Conservation (phyloP, 30 jellyfish, hydroid and myxozoan species). For the Haliclystus octoradiatus region DNA sequence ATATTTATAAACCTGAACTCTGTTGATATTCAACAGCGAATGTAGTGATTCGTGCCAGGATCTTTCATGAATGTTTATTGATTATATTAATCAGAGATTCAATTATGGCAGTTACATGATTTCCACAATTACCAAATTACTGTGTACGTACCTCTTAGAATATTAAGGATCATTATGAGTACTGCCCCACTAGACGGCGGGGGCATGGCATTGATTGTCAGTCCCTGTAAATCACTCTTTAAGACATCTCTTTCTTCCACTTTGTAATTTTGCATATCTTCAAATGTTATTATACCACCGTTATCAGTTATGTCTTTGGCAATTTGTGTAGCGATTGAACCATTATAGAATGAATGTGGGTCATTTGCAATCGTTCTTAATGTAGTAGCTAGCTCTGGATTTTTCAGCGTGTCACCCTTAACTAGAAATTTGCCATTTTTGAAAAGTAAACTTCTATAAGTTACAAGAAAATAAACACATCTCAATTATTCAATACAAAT, state of each 20-base stretch:
- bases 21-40: too few species aligned
- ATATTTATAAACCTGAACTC: too few species aligned
- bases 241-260: slow-evolving; percentile 24
- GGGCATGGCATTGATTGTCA: slow-evolving; percentile 62
- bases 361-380: slow-evolving; percentile 28
- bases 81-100: too few species aligned
- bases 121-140: too few species aligned
- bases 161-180: slow-evolving; percentile 73
- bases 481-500: neutral
- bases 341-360: slow-evolving; percentile 42
- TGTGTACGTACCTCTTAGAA: slow-evolving; percentile 81
- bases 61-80: too few species aligned
- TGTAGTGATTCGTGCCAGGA: too few species aligned
- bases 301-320: slow-evolving; percentile 26
- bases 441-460: slow-evolving; percentile 31
- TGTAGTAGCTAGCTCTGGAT: slow-evolving; percentile 43
- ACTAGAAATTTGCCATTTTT: slow-evolving; percentile 33
- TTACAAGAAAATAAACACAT: neutral
- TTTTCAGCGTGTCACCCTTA: slow-evolving; percentile 48
- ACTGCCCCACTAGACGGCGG: slow-evolving; percentile 93
- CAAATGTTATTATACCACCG: slow-evolving; percentile 29
- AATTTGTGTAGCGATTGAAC: slow-evolving; percentile 46
- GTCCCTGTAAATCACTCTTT: slow-evolving; percentile 6
- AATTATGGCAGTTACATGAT: too few species aligned
- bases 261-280: slow-evolving; percentile 34